Base-by-base conservation (phyloP, 2,888 invertebrate genomes). In the Habroteleia sp. region DNA sequence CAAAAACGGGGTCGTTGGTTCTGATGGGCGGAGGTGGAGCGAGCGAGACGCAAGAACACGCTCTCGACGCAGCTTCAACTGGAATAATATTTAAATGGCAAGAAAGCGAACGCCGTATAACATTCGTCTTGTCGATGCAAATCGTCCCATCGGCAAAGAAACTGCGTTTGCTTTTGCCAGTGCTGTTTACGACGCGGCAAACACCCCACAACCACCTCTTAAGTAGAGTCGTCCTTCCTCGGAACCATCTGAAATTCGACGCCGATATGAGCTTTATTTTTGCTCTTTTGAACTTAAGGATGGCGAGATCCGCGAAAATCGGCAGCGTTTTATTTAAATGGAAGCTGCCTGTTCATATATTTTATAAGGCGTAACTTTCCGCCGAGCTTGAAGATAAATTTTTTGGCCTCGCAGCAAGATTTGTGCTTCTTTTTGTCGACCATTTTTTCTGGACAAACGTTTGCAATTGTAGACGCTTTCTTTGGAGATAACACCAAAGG, bases 41-140 rank as follows among this genome's bases (percentile, higher is more conserved):
- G 41, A 17, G 56, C 11, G 16, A 7, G 42, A 29, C n/a, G 27
- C 29, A 16, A 17, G 68, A 41, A 44, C 33, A 54, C 50, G 56
- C 66, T 72, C 54, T 44, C 16, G 48, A 62, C 44, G 66, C 60
- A 68, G 75, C 62, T 69, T 56, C 46, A 20, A 20, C 37, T 66
- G 14, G 44, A 66, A 56, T 66, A 56, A 68, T 68, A 68, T 56
- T 68, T 58, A 68, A 68, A 58, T 58, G 33, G 35, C 29, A 37
- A 44, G 42, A 46, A 66, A 66, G 54, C 20, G 46, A 11, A 13
- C 23, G 37, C n/a, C 11, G 8, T 39, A 31, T 27, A n/a, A n/a
- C n/a, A 46, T 46, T 56, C 27, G 11, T 23, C 35, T 23, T 31
- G 33, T 16, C 25, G 33, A 56, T 68, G 66, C 56, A 68, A 68